These are phyloP conservation scores for Drosophila peninsularis DNA, from an alignment of 2,888 invertebrate species.

Conservation along the genomic window DNA sequence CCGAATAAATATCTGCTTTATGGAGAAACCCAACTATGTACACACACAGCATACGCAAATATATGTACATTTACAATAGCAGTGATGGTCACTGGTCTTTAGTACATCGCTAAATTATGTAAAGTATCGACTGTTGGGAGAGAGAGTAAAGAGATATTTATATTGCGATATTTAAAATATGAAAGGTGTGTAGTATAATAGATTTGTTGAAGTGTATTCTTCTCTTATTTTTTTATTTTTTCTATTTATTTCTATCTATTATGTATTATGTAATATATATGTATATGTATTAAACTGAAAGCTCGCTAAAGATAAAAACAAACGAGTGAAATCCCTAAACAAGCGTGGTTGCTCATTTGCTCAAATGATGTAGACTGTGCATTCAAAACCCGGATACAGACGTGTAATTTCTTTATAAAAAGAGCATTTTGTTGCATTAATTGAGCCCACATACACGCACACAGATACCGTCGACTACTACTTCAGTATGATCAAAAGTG, in stretches of 20 bases:
- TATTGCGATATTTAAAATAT: background rate
- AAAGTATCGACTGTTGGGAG: background rate
- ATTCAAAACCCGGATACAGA: conserved; percentile 41
- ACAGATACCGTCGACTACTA: conserved; percentile 2
- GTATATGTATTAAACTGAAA: background rate
- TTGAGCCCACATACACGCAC: conserved; percentile 34
- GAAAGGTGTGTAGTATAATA: background rate
- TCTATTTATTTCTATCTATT: background rate
- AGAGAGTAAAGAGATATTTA: no score
- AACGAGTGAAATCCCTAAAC: background rate
- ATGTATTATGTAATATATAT: background rate
- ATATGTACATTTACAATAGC: background rate
- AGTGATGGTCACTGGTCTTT: background rate
- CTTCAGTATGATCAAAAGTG: conserved; percentile 11
- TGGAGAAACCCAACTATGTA: conserved; percentile 1
- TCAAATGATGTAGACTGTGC: conserved; percentile 28
- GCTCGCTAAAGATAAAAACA: background rate
- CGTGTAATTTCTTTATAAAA: conserved; percentile 57
- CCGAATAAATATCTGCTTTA: conserved; percentile 5
- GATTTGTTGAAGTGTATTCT: no score
- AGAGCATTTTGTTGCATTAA: conserved; percentile 55
- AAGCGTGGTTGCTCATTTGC: conserved; percentile 18
- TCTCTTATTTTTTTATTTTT: no score
- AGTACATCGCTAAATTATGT: background rate
- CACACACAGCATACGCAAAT: background rate